Evolutionary conservation across 2,888 invertebrate genomes (phyloP), one percentile per base, ranked within the genome.

Genomic region (Troilus luridus): DNA sequence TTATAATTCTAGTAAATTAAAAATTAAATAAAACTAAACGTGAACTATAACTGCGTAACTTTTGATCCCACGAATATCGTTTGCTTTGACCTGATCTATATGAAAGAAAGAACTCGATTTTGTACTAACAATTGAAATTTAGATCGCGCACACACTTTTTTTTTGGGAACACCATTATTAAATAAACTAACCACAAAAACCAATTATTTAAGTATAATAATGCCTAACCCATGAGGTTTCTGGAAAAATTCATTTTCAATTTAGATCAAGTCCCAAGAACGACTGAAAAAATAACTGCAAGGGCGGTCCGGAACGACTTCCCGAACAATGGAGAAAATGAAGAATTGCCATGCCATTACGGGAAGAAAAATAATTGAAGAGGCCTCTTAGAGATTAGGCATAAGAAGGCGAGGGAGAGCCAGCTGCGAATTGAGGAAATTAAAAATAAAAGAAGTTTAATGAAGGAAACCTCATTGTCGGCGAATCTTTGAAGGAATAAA

Each of bases 361-460:
- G 14, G 27, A 72, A 72, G 12, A 64, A 72, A 72, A 72, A 72
- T 72, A 72, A 72, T 72, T 72, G 72, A 72, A 72, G 27, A 72
- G 72, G 72, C 0, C 7, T 27, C 72, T 27, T 17, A 72, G 17
- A 27, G 72, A 72, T 72, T 72, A 72, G 72, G 72, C 72, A 27
- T 72, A 27, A 72, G 72, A 24, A 27, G 72, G 0, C 17, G 17
- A 24, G 67, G 6, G 12, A 72, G 72, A 27, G 17, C 27, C 12
- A 24, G 11, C 67, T 72, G 72, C 14, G 72, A 72, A 72, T 72
- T 72, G 72, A 72, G 72, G 72, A 72, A 72, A 72, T 72, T 72
- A 72, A 72, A 72, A 72, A 72, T 72, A 72, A 72, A 72, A 72
- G 72, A 72, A 72, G 72, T 72, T 72, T 72, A 72, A 72, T 72